These are phyloP conservation scores for Deilephila porcellus DNA, from an alignment of 2,888 invertebrate genomes.

Conservation along the genomic window DNA sequence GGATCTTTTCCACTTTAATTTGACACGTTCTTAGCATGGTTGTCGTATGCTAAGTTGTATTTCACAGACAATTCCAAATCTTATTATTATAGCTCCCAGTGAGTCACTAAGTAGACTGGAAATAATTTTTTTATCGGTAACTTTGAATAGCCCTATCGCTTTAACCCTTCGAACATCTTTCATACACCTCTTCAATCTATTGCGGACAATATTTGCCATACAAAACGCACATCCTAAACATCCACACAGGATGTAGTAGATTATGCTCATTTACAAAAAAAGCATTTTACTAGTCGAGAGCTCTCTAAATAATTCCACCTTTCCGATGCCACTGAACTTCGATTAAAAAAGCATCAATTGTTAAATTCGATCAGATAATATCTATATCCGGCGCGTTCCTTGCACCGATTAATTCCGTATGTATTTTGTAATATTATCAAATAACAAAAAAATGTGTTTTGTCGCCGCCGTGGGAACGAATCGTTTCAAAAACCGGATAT, in stretches of 20 bases:
- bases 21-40: too few relatives aligned
- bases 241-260: neutral
- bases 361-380: slow-evolving; percentile 58
- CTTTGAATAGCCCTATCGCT: too few relatives aligned
- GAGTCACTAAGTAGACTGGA: too few relatives aligned
- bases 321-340: slow-evolving; percentile 33
- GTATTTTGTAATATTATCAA: slow-evolving; percentile 58
- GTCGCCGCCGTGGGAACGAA: slow-evolving; percentile 71
- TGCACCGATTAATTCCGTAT: slow-evolving; percentile 57
- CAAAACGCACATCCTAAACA: neutral
- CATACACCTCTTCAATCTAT: neutral
- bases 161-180: neutral
- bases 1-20: too few relatives aligned
- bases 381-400: slow-evolving; percentile 57
- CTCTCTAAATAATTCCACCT: neutral
- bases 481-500: slow-evolving; percentile 74
- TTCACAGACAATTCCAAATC: too few relatives aligned
- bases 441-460: slow-evolving; percentile 40
- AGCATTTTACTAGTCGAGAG: neutral
- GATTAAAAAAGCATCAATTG: slow-evolving; percentile 48
- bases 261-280: neutral
- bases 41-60: too few relatives aligned
- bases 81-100: too few relatives aligned
- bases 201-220: neutral
- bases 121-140: too few relatives aligned